phyloP scores from a whole-genome alignment of 1,140 invertebrate genomes.

The Phortica variegata region DNA sequence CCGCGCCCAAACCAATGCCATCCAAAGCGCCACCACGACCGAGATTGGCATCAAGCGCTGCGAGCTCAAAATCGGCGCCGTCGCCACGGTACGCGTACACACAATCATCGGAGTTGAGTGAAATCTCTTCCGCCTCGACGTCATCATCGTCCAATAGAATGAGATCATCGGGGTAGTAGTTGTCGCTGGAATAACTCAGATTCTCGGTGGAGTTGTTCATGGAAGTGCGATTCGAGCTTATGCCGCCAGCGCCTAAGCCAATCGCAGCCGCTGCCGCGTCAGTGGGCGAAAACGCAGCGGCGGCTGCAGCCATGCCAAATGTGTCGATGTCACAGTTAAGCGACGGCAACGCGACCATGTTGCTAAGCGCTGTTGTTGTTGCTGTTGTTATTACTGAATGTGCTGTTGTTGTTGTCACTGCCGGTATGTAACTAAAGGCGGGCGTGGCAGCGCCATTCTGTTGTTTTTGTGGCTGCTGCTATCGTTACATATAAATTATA shows the following conservation, averaged over 20 bases:
- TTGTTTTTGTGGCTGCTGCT: no score
- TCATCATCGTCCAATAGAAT: constrained; percentile 45
- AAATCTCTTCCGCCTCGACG: constrained; percentile 47
- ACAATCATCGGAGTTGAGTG: constrained; percentile 49
- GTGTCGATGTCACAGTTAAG: constrained; percentile 25
- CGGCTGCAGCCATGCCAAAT: constrained; percentile 12
- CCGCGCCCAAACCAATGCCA: constrained; percentile 9
- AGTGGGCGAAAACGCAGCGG: constrained; percentile 32
- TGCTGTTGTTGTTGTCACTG: constrained; percentile 1
- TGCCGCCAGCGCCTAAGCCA: constrained; percentile 11
- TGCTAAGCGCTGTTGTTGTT: constrained; percentile 11
- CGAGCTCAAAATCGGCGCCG: constrained; percentile 40
- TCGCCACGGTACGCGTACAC: constrained; percentile 53
- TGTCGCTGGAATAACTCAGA: constrained; percentile 47
- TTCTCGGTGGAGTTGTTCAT: constrained; percentile 53
- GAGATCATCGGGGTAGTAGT: constrained; percentile 47
- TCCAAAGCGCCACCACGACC: constrained; percentile 27
- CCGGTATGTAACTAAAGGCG: not conserved
- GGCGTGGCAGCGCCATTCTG: no score
- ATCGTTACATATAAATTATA: not conserved
- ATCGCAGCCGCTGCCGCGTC: constrained; percentile 19
- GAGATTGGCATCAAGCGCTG: constrained; percentile 19
- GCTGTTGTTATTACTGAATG: constrained; percentile 10
- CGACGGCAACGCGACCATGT: constrained; percentile 11
- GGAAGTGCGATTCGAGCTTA: constrained; percentile 46